Evolutionary conservation across 1,140 invertebrate genomes (phyloP).

Genomic region (Geopemphigus sp.): DNA sequence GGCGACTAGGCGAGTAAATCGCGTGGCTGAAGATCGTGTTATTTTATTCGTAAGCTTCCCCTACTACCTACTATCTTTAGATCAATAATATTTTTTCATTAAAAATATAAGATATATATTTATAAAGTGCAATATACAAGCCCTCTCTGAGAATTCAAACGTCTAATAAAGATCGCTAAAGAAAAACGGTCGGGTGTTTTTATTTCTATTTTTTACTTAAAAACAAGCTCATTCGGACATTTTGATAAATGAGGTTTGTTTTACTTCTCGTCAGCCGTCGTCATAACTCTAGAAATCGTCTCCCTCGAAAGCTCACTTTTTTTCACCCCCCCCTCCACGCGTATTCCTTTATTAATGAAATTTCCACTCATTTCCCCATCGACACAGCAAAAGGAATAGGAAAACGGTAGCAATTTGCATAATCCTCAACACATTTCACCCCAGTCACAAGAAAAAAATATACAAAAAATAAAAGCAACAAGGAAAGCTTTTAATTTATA

Average conservation of each 20-base stretch:
- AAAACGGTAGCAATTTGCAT: conserved; percentile 41
- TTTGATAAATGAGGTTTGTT: conserved; percentile 49
- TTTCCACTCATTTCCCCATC: background rate
- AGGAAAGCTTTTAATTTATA: conserved; percentile 16
- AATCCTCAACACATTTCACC: conserved; percentile 46
- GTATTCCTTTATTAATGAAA: conserved; percentile 29
- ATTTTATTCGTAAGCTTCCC: conserved; percentile 4
- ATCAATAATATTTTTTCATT: conserved; percentile 39
- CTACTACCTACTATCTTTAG: conserved; percentile 24
- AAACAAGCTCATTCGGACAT: conserved; percentile 36
- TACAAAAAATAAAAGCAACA: background rate
- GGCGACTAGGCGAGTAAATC: background rate
- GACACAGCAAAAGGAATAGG: background rate
- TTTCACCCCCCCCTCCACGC: conserved; percentile 9
- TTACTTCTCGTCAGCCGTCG: conserved; percentile 44
- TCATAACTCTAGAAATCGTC: conserved; percentile 43
- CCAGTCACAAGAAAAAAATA: conserved; percentile 24
- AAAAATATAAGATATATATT: conserved; percentile 16
- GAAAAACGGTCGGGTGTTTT: background rate
- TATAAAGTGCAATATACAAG: conserved; percentile 2
- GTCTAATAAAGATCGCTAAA: conserved; percentile 31
- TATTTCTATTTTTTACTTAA: conserved; percentile 16
- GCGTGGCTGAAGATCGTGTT: conserved; percentile 40
- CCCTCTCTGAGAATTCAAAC: conserved; percentile 29
- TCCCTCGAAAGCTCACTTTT: conserved; percentile 18